These are phyloP conservation scores for Heloderma charlesbogerti DNA, from an alignment of 2,113 vertebrate species.

Conservation along the genomic window DNA sequence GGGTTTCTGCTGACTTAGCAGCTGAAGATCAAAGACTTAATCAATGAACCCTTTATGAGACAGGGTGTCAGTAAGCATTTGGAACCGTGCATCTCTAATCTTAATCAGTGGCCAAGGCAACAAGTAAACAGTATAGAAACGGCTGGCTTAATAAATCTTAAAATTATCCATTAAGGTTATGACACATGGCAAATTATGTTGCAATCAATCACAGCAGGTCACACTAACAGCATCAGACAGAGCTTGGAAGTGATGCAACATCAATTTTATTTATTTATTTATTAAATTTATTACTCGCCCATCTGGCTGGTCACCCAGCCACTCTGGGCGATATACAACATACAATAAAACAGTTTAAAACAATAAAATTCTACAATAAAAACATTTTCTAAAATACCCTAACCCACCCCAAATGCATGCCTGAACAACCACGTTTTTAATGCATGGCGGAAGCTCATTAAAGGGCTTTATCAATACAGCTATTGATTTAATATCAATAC, in stretches of 20 bases:
- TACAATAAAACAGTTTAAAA: too few species aligned
- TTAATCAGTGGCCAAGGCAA: slow-evolving; percentile 18
- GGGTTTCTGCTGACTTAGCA: not conserved
- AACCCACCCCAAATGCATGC: too few species aligned
- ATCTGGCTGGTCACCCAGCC: too few species aligned
- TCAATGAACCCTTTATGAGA: slow-evolving; percentile 35
- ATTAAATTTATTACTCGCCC: too few species aligned
- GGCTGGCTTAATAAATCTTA: not conserved
- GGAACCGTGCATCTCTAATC: not conserved
- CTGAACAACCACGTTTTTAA: too few species aligned
- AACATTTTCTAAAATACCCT: too few species aligned
- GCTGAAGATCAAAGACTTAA: slow-evolving; percentile 1
- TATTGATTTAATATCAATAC: too few species aligned
- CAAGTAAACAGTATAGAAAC: not conserved
- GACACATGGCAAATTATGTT: not conserved
- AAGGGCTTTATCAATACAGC: too few species aligned
- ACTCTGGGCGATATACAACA: too few species aligned
- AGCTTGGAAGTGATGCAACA: not conserved
- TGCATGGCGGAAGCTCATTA: too few species aligned
- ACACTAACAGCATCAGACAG: not conserved
- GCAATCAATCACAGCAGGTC: not conserved
- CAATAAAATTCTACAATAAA: too few species aligned
- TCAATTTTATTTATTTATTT: too few species aligned
- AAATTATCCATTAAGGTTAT: not conserved
- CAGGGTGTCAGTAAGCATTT: not conserved